Conservation (phyloP, 2,113 vertebrate species). For the Proterorhinus semilunaris region DNA sequence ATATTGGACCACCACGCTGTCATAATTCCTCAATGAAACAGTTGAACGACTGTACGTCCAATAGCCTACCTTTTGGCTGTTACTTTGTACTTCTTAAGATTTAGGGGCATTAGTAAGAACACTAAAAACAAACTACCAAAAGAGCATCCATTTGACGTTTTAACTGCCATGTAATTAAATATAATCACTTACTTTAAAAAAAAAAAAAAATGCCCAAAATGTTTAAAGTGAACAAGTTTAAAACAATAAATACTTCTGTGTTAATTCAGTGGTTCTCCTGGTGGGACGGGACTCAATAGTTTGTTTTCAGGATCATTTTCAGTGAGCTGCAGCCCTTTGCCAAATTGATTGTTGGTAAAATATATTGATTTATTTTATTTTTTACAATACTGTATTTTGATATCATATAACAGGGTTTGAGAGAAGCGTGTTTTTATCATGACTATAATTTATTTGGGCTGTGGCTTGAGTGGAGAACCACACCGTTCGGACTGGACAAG, state of each 20-base stretch:
- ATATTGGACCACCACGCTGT: conserved; percentile 4
- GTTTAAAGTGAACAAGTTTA: not conserved
- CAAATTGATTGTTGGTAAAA: no score
- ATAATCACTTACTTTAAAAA: conserved; percentile 10
- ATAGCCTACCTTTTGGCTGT: no score
- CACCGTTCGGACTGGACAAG: not conserved
- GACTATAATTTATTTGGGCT: no score
- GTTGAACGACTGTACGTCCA: no score
- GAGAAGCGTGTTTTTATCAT: no score
- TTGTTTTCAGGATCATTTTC: no score
- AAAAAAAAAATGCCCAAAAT: not conserved
- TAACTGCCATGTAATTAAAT: conserved; percentile 29
- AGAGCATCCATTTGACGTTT: conserved; percentile 25
- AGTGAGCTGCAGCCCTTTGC: no score
- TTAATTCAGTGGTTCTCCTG: no score
- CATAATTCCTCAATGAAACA: not conserved
- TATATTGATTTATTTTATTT: no score
- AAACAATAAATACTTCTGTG: not conserved
- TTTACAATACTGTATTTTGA: not conserved
- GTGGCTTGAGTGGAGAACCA: no score
- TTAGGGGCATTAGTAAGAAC: not conserved
- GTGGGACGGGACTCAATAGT: no score
- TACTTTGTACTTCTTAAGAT: not conserved
- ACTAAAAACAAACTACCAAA: not conserved
- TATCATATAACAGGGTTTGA: not conserved